These are phyloP conservation scores for Suillia variegata DNA, from an alignment of 2,888 invertebrate genomes.

Conservation along the genomic window DNA sequence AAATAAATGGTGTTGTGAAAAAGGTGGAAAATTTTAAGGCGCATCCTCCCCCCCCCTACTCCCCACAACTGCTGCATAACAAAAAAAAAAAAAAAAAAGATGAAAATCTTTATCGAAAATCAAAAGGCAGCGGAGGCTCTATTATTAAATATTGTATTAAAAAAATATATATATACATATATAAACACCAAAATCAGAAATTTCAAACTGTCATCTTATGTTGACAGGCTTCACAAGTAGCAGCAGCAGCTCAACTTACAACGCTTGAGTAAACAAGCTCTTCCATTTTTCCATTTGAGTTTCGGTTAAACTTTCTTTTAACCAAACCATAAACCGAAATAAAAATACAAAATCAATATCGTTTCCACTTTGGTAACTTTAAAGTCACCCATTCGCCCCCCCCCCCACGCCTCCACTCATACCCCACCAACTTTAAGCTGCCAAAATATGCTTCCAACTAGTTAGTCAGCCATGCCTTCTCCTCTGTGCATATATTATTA, in stretches of 20 bases:
- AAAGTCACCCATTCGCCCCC: too few relatives aligned
- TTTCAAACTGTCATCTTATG: neutral
- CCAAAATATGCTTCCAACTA: too few relatives aligned
- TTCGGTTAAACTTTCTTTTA: too few relatives aligned
- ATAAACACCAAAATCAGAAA: neutral
- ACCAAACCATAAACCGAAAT: too few relatives aligned
- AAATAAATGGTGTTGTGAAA: constrained; percentile 55
- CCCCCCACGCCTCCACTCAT: too few relatives aligned
- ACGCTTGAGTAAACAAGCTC: too few relatives aligned
- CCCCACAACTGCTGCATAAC: constrained; percentile 24
- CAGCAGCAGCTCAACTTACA: too few relatives aligned
- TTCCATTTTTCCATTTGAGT: too few relatives aligned
- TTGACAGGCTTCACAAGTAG: neutral
- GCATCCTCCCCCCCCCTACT: too few relatives aligned
- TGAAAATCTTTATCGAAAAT: constrained; percentile 41
- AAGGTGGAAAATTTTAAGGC: constrained; percentile 56
- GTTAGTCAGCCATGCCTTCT: neutral
- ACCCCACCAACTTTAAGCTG: too few relatives aligned
- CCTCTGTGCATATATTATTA: neutral
- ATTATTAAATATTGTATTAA: neutral
- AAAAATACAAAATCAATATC: too few relatives aligned
- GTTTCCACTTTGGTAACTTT: too few relatives aligned
- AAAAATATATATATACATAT: neutral
- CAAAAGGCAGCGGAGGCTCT: constrained; percentile 12
- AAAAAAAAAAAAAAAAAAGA: constrained; percentile 27